Base-by-base conservation (phyloP, 2,113 vertebrate species). In the Malurus melanocephalus region DNA sequence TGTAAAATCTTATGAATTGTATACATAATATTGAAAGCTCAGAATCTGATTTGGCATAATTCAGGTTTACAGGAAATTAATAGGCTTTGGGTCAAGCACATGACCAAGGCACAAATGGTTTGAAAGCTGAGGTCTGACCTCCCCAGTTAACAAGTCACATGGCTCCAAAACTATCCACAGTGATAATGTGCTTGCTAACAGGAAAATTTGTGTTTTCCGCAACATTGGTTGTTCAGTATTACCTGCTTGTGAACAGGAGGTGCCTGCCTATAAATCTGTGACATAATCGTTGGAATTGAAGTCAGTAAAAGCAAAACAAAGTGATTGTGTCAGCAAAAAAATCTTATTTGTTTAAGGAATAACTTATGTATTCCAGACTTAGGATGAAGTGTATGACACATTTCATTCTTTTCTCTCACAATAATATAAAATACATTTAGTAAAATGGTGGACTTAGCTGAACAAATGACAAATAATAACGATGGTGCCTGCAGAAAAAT, bases 401-500 rank as follows among this genome's bases (percentile, higher is more conserved):
- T 69, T 87, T 91, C 20, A 51, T 79, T 86, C n/a, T 90, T 76
- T 82, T 42, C 27, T 81, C 55, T 56, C 19, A 35, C 27, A 92
- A 32, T 73, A 92, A 73, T 87, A 40, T 76, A 48, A 93, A 93
- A 18, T 81, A 11, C n/a, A 42, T 87, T 87, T 90, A 80, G 49
- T 10, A 68, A 81, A 67, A 94, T 33, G 38, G 38, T 60, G 38
- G 67, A 72, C 48, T 51, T 89, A 75, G 56, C 78, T 79, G 62
- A 85, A 76, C 16, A 90, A 88, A 72, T 76, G 89, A 81, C 17
- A 89, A 91, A 71, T 71, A 83, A 57, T 77, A 84, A 83, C 42
- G 64, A 77, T 71, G 79, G 80, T 49, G 35, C 20, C 76, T 91
- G 45, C 60, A 91, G 45, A 94, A 95, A 93, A 76, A 88, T 43